Percentiles rank a stretch among this genome's conserved stretches.
phyloP scores from a whole-genome alignment of 2,888 invertebrate species.

The Alloplasta piceator region DNA sequence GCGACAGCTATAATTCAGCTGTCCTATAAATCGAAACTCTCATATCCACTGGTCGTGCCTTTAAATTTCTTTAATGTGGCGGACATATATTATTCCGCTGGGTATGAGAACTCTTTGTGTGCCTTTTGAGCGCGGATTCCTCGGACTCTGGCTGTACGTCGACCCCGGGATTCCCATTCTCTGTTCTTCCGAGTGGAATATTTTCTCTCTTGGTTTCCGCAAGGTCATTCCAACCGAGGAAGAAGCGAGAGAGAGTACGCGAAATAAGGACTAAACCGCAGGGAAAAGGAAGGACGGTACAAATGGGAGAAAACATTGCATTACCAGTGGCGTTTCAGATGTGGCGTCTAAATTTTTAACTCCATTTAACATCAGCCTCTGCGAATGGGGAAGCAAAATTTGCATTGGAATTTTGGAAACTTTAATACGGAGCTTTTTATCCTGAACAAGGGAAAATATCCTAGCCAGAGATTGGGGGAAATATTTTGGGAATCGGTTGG shows the following conservation, averaged over 20 bases:
- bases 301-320: slow-evolving; percentile 10
- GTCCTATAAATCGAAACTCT: slow-evolving; percentile 76
- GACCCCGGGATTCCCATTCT: slow-evolving; percentile 10
- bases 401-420: background rate
- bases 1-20: slow-evolving; percentile 71
- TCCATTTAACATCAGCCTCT: background rate
- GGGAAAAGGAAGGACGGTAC: background rate
- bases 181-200: slow-evolving; percentile 48
- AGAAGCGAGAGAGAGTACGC: background rate
- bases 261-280: background rate
- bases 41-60: slow-evolving; percentile 76
- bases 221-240: slow-evolving; percentile 22
- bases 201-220: slow-evolving; percentile 24
- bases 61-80: slow-evolving; percentile 79
- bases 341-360: slow-evolving; percentile 11
- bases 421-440: background rate
- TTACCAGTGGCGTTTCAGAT: slow-evolving; percentile 1
- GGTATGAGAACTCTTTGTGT: slow-evolving; percentile 69
- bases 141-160: slow-evolving; percentile 33
- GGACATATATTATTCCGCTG: slow-evolving; percentile 75
- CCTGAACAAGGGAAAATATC: too few relatives aligned
- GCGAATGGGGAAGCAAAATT: background rate
- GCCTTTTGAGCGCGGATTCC: slow-evolving; percentile 56
- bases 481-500: too few relatives aligned
- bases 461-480: too few relatives aligned